Evolutionary conservation across 2,888 invertebrate species (phyloP).

Genomic region (Petrophora chlorosata): DNA sequence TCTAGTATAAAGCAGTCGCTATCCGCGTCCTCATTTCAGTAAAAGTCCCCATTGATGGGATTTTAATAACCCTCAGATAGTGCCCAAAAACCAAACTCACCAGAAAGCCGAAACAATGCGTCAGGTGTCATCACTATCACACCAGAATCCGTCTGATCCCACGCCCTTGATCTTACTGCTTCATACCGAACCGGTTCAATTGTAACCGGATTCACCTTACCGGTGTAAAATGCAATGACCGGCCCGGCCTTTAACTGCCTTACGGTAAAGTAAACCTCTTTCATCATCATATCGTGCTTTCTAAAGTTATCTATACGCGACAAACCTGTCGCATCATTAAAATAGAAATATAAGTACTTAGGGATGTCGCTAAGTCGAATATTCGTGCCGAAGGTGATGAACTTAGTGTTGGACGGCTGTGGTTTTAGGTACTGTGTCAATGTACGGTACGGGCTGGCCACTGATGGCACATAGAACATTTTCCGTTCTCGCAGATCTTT

Average conservation of each 20-base stretch:
- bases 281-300: conserved; percentile 59
- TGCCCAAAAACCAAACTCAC: conserved; percentile 42
- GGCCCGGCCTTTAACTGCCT: conserved; percentile 44
- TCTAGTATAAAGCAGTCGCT: too few relatives aligned
- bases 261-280: conserved; percentile 47
- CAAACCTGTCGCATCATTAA: conserved; percentile 49
- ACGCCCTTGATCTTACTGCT: conserved; percentile 20
- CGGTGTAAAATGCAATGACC: conserved; percentile 63
- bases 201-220: conserved; percentile 54
- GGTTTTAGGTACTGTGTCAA: too few relatives aligned
- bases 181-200: conserved; percentile 35
- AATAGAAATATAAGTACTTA: conserved; percentile 59
- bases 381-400: too few relatives aligned
- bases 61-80: too few relatives aligned
- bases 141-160: conserved; percentile 31
- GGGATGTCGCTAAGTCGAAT: too few relatives aligned
- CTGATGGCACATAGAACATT: conserved; percentile 58
- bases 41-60: too few relatives aligned
- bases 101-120: conserved; percentile 55
- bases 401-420: too few relatives aligned
- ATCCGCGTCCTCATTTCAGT: too few relatives aligned
- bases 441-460: conserved; percentile 54
- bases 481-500: conserved; percentile 41
- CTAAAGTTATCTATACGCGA: conserved; percentile 44
- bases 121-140: conserved; percentile 48